Evolutionary conservation across 2,888 invertebrate species (phyloP).

Genomic region (Electrophaes corylata): DNA sequence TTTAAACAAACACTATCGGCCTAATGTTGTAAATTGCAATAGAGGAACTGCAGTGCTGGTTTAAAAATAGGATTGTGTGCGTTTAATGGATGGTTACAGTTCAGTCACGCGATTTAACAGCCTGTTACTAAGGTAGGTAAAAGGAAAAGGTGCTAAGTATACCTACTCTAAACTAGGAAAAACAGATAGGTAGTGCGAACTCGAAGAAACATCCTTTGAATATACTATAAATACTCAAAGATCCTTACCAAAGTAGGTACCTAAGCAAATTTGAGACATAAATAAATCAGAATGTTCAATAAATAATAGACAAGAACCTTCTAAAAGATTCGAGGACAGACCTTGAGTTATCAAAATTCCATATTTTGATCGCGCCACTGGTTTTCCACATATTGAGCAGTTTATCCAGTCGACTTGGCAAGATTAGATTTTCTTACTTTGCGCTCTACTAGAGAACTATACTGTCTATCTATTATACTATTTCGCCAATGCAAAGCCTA

Average conservation of each 20-base stretch:
- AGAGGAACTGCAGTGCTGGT: conserved; percentile 34
- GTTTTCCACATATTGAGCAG: conserved; percentile 38
- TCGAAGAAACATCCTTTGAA: no score
- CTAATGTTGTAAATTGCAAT: conserved; percentile 28
- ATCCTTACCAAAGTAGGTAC: not conserved
- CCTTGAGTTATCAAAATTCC: conserved; percentile 37
- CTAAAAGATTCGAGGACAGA: conserved; percentile 21
- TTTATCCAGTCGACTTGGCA: conserved; percentile 32
- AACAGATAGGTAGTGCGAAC: not conserved
- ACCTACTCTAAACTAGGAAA: not conserved
- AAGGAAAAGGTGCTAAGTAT: not conserved
- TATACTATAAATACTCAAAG: no score
- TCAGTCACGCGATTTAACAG: conserved; percentile 29
- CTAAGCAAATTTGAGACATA: not conserved
- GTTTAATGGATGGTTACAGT: conserved; percentile 12
- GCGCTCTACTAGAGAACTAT: not conserved
- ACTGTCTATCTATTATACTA: conserved; percentile 2
- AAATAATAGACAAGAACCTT: conserved; percentile 14
- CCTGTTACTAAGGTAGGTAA: not conserved
- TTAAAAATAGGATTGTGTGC: conserved; percentile 29
- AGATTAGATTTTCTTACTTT: conserved; percentile 20
- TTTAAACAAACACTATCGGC: not conserved
- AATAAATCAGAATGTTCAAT: conserved; percentile 3
- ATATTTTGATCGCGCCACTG: conserved; percentile 33
- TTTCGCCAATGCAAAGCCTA: not conserved